A percentile compares a stretch with the other conserved stretches of the same genome.
Evolutionary conservation across 1,140 invertebrate species (phyloP).

Genomic region (Mactra quadrangularis): DNA sequence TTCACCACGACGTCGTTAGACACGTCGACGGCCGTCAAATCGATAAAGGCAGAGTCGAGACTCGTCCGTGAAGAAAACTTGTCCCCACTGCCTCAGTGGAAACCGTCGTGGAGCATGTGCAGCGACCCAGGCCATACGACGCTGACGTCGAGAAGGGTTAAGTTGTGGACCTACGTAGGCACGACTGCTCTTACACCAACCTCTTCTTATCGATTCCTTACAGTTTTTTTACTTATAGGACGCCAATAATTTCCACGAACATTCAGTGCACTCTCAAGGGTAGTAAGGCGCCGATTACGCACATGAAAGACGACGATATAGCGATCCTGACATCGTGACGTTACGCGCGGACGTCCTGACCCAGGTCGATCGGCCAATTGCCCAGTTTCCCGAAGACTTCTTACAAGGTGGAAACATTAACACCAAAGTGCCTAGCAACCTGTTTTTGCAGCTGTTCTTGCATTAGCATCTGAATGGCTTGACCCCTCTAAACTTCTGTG

Average conservation of each 20-base stretch:
- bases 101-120: conserved; percentile 18
- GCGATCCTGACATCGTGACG: conserved; percentile 20
- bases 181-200: neutral
- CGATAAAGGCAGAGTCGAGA: conserved; percentile 7
- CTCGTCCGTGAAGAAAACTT: conserved; percentile 29
- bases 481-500: conserved; percentile 12
- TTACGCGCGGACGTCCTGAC: conserved; percentile 14
- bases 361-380: conserved; percentile 5
- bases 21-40: conserved; percentile 7
- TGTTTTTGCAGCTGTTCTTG: conserved; percentile 6
- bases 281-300: conserved; percentile 26
- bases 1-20: neutral
- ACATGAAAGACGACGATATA: conserved; percentile 1
- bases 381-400: conserved; percentile 18
- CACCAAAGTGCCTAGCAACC: conserved; percentile 28
- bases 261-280: neutral
- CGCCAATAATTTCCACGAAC: neutral
- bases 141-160: neutral
- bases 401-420: conserved; percentile 41
- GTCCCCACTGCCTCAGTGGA: conserved; percentile 28
- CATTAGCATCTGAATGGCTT: conserved; percentile 17
- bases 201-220: conserved; percentile 16
- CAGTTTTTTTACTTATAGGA: conserved; percentile 8
- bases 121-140: conserved; percentile 20
- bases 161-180: conserved; percentile 4